phyloP scores from a whole-genome alignment of 2,113 vertebrate species.

The Syngnathoides biaculeatus region DNA sequence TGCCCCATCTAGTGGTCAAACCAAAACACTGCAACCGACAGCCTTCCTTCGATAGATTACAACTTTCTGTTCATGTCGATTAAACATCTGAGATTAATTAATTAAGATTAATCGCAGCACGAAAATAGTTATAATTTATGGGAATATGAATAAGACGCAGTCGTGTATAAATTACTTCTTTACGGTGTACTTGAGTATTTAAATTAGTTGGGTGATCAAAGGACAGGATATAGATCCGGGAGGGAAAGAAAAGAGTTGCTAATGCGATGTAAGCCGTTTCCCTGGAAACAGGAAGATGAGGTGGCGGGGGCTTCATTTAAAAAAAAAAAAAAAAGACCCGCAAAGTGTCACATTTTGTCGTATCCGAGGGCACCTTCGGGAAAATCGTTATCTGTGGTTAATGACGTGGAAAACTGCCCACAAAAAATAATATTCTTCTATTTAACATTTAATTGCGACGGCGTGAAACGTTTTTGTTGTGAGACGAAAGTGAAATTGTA shows the following conservation, averaged over 20 bases:
- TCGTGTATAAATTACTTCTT: not conserved
- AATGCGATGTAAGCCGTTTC: conserved; percentile 60
- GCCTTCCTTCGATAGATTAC: not conserved
- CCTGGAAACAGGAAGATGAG: conserved; percentile 53
- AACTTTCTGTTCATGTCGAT: not conserved
- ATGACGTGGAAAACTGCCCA: not conserved
- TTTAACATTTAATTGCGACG: not conserved
- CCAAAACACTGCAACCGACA: conserved; percentile 5
- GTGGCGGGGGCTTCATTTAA: conserved; percentile 4
- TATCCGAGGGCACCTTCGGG: not conserved
- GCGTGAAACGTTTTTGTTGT: not conserved
- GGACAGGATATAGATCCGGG: conserved; percentile 47
- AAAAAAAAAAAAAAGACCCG: not conserved
- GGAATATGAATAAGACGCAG: not conserved
- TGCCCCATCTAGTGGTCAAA: conserved; percentile 44
- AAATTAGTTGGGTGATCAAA: not conserved
- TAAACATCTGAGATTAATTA: not conserved
- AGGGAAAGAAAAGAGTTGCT: conserved; percentile 25
- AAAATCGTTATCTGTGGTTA: not conserved
- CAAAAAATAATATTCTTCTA: not conserved
- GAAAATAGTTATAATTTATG: not conserved
- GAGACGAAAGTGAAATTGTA: not conserved
- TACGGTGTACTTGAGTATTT: not conserved
- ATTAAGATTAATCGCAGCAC: not conserved
- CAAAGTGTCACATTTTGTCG: not conserved